Base-by-base conservation (phyloP, 2,888 invertebrate species). In the Cenopis cana region DNA sequence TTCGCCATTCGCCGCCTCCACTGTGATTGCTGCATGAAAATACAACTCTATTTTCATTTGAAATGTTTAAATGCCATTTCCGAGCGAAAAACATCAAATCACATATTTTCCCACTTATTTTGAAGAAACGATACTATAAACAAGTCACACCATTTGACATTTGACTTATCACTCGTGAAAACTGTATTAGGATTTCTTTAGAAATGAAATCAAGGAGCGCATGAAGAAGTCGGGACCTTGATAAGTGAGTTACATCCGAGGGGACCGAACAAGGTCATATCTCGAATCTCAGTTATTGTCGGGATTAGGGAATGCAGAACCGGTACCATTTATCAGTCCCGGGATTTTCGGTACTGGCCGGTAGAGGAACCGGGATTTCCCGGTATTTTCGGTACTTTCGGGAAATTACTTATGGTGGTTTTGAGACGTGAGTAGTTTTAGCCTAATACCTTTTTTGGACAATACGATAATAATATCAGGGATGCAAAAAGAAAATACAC, bases 221-320 rank as follows among this genome's bases (percentile, higher is more conserved):
- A 33, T 18, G 62, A 71, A 68, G 72, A 75, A 52, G 67, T 62
- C 74, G 77, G 75, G 77, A 74, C 75, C 78, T 79, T 77, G 78
- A 80, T 81, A 82, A 81, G 75, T 78, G 78, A 77, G 78, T 84
- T 74, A 76, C 56, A 33, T 55, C 52, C 74, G 76, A 64, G 77
- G 78, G 78, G 82, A 82, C 79, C 72, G 74, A 79, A 79, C 81
- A 83, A 85, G 86, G 85, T 82, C 86, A 79, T 82, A 84, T 82
- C 81, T 83, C 78, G 76, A 78, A 82, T 83, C 82, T 82, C 73
- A 76, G 61, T 73, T 73, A 68, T 60, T 70, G 65, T 66, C 65
- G 29, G 60, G 64, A 55, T 61, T 66, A 67, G n/a, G n/a, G n/a
- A n/a, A n/a, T n/a, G n/a, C n/a, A n/a, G n/a, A n/a, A n/a, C n/a